Conservation (phyloP, 1,140 invertebrate genomes). For the Cryptotermes secundus region DNA sequence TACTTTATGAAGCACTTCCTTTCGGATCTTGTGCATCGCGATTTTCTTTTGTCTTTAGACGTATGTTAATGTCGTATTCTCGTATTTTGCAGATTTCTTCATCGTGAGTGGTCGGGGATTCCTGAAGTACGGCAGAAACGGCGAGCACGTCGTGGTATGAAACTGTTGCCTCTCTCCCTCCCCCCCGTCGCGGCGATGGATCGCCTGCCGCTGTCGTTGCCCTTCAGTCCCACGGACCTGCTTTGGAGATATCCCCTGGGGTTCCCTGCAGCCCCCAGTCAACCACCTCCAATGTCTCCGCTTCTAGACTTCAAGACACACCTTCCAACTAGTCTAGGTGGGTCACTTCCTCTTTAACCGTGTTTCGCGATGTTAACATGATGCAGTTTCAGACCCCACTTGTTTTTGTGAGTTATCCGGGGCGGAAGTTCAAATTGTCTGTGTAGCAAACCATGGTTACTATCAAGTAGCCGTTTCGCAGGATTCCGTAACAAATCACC, state of each 20-base stretch:
- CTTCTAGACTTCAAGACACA: conserved; percentile 84
- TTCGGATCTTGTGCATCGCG: too few relatives aligned
- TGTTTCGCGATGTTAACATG: background rate
- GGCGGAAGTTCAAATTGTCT: too few relatives aligned
- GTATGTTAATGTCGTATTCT: too few relatives aligned
- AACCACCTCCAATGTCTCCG: conserved; percentile 55
- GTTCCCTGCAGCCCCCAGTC: conserved; percentile 52
- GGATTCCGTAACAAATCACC: too few relatives aligned
- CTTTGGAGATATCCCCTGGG: conserved; percentile 80
- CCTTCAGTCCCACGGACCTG: conserved; percentile 72
- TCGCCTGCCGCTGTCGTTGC: conserved; percentile 61
- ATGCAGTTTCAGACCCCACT: too few relatives aligned
- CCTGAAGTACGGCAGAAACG: background rate
- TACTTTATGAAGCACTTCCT: too few relatives aligned
- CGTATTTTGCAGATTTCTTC: too few relatives aligned
- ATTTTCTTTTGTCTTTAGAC: too few relatives aligned
- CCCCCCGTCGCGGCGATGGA: conserved; percentile 52
- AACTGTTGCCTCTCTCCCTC: conserved; percentile 48
- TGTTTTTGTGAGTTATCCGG: too few relatives aligned
- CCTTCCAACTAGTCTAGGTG: conserved; percentile 70
- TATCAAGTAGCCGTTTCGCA: too few relatives aligned
- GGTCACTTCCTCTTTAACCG: conserved; percentile 36
- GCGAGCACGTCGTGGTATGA: conserved; percentile 42
- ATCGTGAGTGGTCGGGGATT: too few relatives aligned
- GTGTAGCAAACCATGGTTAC: too few relatives aligned